Percentiles rank a stretch among this genome's conserved stretches.
Conservation (phyloP, 2,888 invertebrate genomes). For the Syritta pipiens region DNA sequence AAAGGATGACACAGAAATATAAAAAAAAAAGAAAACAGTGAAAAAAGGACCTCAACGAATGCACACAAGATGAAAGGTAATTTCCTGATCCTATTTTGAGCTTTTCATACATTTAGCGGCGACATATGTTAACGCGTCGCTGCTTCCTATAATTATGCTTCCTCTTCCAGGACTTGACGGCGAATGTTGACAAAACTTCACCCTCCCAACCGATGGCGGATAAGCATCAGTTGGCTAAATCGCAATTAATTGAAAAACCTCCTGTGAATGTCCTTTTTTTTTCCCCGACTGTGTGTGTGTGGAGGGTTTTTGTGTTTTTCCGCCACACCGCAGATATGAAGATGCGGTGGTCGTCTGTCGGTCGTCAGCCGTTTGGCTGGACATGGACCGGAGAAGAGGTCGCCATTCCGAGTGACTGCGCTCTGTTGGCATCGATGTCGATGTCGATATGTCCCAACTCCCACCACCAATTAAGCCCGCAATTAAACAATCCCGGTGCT, state of each 20-base stretch:
- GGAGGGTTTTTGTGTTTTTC: constrained; percentile 36
- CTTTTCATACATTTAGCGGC: constrained; percentile 41
- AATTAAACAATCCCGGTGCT: no score
- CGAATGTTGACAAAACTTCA: constrained; percentile 45
- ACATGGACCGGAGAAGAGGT: constrained; percentile 5
- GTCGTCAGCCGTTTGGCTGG: constrained; percentile 25
- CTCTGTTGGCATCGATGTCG: no score
- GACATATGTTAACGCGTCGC: constrained; percentile 68
- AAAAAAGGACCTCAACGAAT: no score
- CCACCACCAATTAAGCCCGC: neutral
- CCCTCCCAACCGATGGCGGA: neutral
- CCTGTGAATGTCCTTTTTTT: constrained; percentile 60
- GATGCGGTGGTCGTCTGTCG: constrained; percentile 33
- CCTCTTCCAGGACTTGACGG: constrained; percentile 21
- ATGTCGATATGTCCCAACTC: constrained; percentile 37
- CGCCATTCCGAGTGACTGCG: constrained; percentile 17
- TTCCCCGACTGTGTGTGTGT: no score
- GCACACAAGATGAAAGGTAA: constrained; percentile 65
- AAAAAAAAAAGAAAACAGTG: no score
- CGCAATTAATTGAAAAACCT: constrained; percentile 69
- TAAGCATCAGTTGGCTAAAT: constrained; percentile 70
- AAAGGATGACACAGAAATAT: no score
- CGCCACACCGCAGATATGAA: constrained; percentile 56
- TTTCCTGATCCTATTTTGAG: constrained; percentile 50
- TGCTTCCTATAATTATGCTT: constrained; percentile 67